Base-by-base conservation (phyloP, 2,113 vertebrate species). In the Illadopsis cleaveri region DNA sequence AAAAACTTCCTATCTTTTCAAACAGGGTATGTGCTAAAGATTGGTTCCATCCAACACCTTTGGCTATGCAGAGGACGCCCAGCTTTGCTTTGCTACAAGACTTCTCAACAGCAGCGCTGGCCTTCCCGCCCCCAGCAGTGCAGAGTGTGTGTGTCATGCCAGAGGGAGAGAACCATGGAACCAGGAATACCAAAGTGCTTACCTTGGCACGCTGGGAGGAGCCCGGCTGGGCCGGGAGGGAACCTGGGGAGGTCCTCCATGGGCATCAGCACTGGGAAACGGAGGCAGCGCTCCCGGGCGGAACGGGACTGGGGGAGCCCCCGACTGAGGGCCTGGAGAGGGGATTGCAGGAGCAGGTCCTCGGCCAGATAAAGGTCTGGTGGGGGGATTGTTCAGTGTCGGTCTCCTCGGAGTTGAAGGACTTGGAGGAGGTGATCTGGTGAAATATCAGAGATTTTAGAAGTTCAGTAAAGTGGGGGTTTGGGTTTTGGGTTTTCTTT, bases 191-290 rank as follows among this genome's bases (percentile, higher is more conserved):
- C 0, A 6, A 7, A 9, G 5, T 64, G 61, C 98, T 99, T 98
- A 99, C 99, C 99, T 99, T 72, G 99, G 99, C 77, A 99, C 97
- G 6, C 97, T 98, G 72, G 98, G 98, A 56, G 98, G 98, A 48
- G 98, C 97, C 58, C 98, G 96, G 14, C 97, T 97, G 3, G 98
- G 98, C 69, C 98, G 97, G 19, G 97, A 97, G 1, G 97, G 89
- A 38, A 98, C 94, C 88, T 98, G 97, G 2, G 98, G 98, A 83
- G 97, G 98, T 15, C 94, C 91, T 64, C 98, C 96, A 10, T 97
- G 96, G 7, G 81, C 45, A 38, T 98, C 96, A 38, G 95, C 98
- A 83, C 98, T 98, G 35, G 98, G 98, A 77, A 97, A 95, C 0
- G 97, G 95, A 47, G 97, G 97, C 42, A 97, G 81, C 0, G 97